Percentiles rank a stretch among this genome's conserved stretches.
These are phyloP conservation scores for Patella ulyssiponensis DNA, from an alignment of 2,888 invertebrate species.

Conservation along the genomic window DNA sequence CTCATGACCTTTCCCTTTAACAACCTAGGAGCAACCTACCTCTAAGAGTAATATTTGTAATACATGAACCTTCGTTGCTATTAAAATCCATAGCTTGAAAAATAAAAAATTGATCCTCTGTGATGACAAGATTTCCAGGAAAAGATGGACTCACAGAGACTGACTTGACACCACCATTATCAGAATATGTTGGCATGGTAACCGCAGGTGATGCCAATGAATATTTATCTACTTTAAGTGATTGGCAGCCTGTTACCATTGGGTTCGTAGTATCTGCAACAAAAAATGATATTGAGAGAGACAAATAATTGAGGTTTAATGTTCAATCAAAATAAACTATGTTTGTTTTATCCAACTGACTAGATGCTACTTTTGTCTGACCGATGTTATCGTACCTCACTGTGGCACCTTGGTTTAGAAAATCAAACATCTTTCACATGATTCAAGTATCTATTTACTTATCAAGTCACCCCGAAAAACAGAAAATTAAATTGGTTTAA, in stretches of 20 bases:
- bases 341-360: background rate
- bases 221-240: conserved; percentile 1
- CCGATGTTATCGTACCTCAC: background rate
- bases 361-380: background rate
- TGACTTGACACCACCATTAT: conserved; percentile 44
- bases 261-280: conserved; percentile 46
- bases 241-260: conserved; percentile 23
- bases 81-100: conserved; percentile 97
- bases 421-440: background rate
- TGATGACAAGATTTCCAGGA: conserved; percentile 39
- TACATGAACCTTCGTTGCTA: conserved; percentile 96
- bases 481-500: no score
- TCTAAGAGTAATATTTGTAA: conserved; percentile 82
- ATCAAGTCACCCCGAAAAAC: background rate
- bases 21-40: conserved; percentile 38
- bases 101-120: conserved; percentile 78
- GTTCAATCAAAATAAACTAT: no score
- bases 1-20: background rate
- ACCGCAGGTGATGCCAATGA: conserved; percentile 25
- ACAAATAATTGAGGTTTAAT: no score
- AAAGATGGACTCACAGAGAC: conserved; percentile 31
- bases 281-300: background rate
- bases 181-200: conserved; percentile 29
- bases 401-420: background rate
- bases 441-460: no score